Percentiles rank a stretch among this genome's conserved stretches.
These are phyloP conservation scores for Apotomis betuletana DNA, from an alignment of 2,888 invertebrate genomes.

Conservation along the genomic window DNA sequence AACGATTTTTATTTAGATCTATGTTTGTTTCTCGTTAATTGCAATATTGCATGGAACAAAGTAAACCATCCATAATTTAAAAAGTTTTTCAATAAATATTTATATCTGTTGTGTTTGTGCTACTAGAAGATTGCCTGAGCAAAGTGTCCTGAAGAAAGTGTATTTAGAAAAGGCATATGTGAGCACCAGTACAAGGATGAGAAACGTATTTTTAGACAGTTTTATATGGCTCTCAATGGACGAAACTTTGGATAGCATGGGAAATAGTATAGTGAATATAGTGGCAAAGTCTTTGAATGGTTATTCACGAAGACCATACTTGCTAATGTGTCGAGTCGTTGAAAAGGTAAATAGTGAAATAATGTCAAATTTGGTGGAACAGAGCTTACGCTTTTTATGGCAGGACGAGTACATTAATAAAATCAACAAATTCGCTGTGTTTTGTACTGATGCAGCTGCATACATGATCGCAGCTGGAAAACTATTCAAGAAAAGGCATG, in stretches of 20 bases:
- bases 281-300: conserved; percentile 11
- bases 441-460: conserved; percentile 18
- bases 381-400: conserved; percentile 6
- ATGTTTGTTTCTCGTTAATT: too few relatives aligned
- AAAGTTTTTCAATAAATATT: conserved; percentile 9
- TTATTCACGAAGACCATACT: conserved; percentile 13
- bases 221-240: conserved; percentile 7
- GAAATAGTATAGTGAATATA: conserved; percentile 4
- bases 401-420: background rate
- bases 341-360: conserved; percentile 6
- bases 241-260: background rate
- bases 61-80: conserved; percentile 5
- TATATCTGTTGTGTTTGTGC: conserved; percentile 4
- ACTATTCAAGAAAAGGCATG: too few relatives aligned
- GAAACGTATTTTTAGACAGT: background rate
- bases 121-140: conserved; percentile 8
- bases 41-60: background rate
- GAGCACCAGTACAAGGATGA: background rate
- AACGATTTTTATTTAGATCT: too few relatives aligned
- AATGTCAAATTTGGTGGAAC: background rate
- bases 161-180: background rate
- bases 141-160: conserved; percentile 4
- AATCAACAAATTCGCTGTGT: conserved; percentile 7
- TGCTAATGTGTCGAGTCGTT: too few relatives aligned
- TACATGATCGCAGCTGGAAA: conserved; percentile 25